phyloP scores from a whole-genome alignment of 2,888 invertebrate genomes.

The Ceratothoa steindachneri region DNA sequence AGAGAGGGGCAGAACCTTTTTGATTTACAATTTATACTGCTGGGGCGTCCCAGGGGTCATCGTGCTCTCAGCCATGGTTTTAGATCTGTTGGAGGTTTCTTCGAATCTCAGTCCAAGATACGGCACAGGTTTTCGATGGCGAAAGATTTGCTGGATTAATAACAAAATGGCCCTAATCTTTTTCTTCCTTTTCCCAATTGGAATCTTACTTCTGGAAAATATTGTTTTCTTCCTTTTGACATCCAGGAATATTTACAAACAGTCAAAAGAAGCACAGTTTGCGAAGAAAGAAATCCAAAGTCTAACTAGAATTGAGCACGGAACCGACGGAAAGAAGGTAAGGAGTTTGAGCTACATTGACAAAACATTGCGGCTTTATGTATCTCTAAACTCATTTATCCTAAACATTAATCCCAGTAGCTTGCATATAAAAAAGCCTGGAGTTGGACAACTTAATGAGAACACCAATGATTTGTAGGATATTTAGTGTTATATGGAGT shows the following conservation, averaged over 20 bases:
- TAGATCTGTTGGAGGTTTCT: constrained; percentile 46
- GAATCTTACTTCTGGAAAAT: constrained; percentile 53
- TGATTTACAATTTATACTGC: constrained; percentile 53
- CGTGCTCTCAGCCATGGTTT: constrained; percentile 48
- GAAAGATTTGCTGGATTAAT: constrained; percentile 54
- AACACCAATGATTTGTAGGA: no score
- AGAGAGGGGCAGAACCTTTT: constrained; percentile 36
- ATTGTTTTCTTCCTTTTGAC: constrained; percentile 53
- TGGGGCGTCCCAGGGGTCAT: constrained; percentile 53
- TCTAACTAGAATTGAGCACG: no score
- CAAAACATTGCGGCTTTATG: no score
- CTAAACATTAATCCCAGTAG: no score
- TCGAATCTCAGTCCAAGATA: constrained; percentile 46
- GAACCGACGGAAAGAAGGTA: no score
- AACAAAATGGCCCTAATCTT: constrained; percentile 52
- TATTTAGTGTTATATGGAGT: no score
- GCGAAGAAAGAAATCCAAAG: constrained; percentile 41
- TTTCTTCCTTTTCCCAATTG: constrained; percentile 54
- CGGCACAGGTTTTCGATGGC: constrained; percentile 33
- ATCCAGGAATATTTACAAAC: constrained; percentile 48
- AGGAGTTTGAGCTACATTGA: no score
- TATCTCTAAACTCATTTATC: no score
- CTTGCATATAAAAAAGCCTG: no score
- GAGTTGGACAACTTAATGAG: no score
- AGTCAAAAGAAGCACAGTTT: constrained; percentile 36